A percentile compares a stretch with the other conserved stretches of the same genome.
Evolutionary conservation across 2,888 invertebrate genomes (phyloP).

Genomic region (Taenaris catops): DNA sequence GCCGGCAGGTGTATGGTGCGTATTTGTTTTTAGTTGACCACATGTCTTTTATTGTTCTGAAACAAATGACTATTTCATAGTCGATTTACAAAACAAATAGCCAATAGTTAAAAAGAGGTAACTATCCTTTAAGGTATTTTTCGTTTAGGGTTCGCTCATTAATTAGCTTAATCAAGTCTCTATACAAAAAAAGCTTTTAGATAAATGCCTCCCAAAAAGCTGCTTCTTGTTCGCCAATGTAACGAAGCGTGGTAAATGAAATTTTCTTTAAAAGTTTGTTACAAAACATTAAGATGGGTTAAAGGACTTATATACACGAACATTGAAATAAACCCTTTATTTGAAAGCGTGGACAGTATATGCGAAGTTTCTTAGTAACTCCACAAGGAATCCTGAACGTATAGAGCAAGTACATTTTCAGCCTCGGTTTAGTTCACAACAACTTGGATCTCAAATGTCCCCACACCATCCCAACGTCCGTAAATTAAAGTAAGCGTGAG

Average conservation of each 20-base stretch:
- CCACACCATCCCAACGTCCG: slow-evolving; percentile 34
- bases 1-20: slow-evolving; percentile 56
- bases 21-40: slow-evolving; percentile 69
- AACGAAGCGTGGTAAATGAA: too few species aligned
- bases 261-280: too few species aligned
- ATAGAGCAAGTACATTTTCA: slow-evolving; percentile 19
- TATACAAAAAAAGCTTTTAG: slow-evolving; percentile 4
- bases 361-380: slow-evolving; percentile 13
- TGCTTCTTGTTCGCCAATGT: neutral
- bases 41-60: slow-evolving; percentile 41
- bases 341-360: slow-evolving; percentile 7
- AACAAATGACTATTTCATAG: neutral
- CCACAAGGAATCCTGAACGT: slow-evolving; percentile 16
- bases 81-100: too few species aligned
- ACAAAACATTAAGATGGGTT: slow-evolving; percentile 1
- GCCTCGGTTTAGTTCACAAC: slow-evolving; percentile 22
- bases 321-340: slow-evolving; percentile 10
- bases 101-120: too few species aligned
- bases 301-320: neutral
- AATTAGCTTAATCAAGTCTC: too few species aligned
- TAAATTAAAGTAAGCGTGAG: slow-evolving; percentile 54
- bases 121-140: too few species aligned
- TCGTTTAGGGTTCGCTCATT: too few species aligned
- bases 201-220: neutral
- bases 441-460: slow-evolving; percentile 28